Conservation (phyloP, 1,140 invertebrate species). For the Drosophila trapezifrons region DNA sequence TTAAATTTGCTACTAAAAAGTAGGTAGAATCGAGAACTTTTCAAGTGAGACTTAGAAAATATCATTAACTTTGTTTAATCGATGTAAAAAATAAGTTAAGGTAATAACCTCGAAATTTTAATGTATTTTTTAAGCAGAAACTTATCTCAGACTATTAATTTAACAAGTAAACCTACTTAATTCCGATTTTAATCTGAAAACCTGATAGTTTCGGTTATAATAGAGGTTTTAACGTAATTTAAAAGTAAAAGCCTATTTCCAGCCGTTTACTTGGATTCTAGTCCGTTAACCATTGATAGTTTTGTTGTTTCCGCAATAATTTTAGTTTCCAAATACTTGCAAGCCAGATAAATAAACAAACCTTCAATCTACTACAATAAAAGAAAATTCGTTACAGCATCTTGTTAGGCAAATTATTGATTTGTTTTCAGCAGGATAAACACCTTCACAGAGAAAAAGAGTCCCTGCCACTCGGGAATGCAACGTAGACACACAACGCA, state of each 20-base stretch:
- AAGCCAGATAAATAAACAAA: background rate
- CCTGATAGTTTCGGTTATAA: background rate
- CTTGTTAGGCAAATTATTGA: background rate
- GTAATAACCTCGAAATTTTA: too few relatives aligned
- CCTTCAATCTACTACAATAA: background rate
- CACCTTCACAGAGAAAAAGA: background rate
- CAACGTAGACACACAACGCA: conserved; percentile 2
- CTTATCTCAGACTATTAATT: too few relatives aligned
- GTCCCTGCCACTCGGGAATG: background rate
- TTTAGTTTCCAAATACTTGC: background rate
- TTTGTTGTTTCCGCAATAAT: background rate
- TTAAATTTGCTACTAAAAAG: too few relatives aligned
- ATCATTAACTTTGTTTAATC: too few relatives aligned
- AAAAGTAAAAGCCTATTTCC: background rate
- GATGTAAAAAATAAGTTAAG: too few relatives aligned
- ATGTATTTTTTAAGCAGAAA: too few relatives aligned
- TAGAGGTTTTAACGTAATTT: background rate
- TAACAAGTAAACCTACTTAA: background rate
- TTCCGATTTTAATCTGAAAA: background rate
- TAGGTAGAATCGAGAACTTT: too few relatives aligned
- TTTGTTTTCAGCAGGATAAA: background rate
- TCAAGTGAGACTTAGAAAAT: too few relatives aligned
- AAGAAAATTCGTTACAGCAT: background rate
- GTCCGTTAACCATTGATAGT: too few relatives aligned
- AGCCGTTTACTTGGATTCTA: too few relatives aligned